Conservation (phyloP, 2,888 invertebrate species). For the Bombyx huttoni region DNA sequence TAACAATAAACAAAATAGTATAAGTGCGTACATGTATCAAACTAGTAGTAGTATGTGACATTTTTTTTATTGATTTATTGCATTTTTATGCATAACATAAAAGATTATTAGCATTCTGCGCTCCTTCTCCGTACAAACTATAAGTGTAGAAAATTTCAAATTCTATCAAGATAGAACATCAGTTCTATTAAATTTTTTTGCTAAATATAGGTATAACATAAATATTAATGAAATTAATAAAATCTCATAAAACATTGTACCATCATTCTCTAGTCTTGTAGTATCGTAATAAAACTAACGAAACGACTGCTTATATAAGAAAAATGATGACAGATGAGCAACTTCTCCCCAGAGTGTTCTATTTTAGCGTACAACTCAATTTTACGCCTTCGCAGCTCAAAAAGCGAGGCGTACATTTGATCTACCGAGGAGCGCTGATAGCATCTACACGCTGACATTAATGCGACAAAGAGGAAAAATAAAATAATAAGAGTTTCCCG, state of each 20-base stretch:
- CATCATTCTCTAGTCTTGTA: neutral
- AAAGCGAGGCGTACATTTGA: slow-evolving; percentile 50
- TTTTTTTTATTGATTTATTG: too few relatives aligned
- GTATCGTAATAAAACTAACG: slow-evolving; percentile 2
- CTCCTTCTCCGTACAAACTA: too few relatives aligned
- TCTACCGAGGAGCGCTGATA: slow-evolving; percentile 48
- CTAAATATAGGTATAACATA: too few relatives aligned
- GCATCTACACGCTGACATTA: slow-evolving; percentile 49
- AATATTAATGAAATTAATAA: neutral
- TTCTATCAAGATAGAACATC: too few relatives aligned
- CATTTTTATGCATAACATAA: too few relatives aligned
- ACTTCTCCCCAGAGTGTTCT: slow-evolving; percentile 8
- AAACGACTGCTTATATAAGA: neutral
- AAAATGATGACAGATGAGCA: neutral
- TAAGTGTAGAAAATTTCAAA: too few relatives aligned
- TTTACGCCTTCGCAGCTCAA: slow-evolving; percentile 44
- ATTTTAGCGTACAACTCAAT: slow-evolving; percentile 45
- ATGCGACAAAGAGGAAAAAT: slow-evolving; percentile 35
- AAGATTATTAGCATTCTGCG: too few relatives aligned
- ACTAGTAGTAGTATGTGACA: too few relatives aligned
- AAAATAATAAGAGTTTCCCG: slow-evolving; percentile 13
- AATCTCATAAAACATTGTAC: neutral
- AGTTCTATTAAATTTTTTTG: too few relatives aligned
- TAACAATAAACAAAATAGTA: too few relatives aligned
- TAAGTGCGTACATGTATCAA: too few relatives aligned